Conservation (phyloP, 2,113 vertebrate species). For the Nyctereutes procyonoides region DNA sequence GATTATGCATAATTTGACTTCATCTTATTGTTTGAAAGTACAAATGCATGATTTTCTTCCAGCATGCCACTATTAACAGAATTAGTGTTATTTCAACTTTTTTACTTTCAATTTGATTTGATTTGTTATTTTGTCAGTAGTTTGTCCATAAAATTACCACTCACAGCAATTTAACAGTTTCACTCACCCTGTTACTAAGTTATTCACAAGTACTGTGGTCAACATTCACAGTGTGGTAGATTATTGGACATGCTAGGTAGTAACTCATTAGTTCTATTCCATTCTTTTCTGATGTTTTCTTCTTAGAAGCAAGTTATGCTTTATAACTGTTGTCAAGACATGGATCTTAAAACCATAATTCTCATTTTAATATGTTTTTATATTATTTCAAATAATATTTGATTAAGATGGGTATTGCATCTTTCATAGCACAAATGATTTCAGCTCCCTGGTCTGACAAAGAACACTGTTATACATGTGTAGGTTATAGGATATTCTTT, state of each 20-base stretch:
- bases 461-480: background rate
- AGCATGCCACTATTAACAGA: background rate
- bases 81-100: background rate
- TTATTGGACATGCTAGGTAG: background rate
- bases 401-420: background rate
- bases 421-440: background rate
- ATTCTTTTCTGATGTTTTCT: background rate
- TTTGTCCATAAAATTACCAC: background rate
- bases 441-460: background rate
- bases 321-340: background rate
- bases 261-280: background rate
- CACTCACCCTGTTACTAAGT: background rate
- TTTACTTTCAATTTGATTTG: conserved; percentile 11
- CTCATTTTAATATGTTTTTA: background rate
- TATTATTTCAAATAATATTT: conserved; percentile 7
- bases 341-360: background rate
- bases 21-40: conserved; percentile 37
- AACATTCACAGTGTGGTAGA: background rate
- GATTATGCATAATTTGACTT: background rate
- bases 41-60: background rate
- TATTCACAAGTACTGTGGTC: background rate
- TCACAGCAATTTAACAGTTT: background rate
- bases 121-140: background rate
- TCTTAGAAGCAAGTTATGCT: background rate
- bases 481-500: background rate